Conservation (phyloP, 2,797 vertebrate genomes). For the Ceyx erithaca region DNA sequence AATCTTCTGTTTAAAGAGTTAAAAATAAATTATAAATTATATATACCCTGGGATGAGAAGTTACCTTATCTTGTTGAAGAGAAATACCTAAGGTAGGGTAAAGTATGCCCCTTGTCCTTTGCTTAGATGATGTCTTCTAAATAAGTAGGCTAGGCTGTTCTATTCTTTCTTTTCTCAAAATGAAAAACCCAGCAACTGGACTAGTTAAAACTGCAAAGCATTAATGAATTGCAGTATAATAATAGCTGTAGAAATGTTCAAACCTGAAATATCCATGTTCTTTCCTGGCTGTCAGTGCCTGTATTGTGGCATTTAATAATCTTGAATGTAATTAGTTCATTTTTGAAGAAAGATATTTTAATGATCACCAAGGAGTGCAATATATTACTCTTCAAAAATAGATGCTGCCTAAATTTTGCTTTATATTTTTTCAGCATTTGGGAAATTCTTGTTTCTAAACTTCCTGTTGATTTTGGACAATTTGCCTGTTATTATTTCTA, state of each 20-base stretch:
- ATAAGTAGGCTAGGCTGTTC: background rate
- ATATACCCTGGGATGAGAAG: background rate
- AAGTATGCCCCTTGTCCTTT: background rate
- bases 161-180: background rate
- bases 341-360: too few relatives aligned
- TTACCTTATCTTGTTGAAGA: background rate
- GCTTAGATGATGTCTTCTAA: background rate
- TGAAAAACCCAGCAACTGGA: background rate
- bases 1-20: background rate
- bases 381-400: too few relatives aligned
- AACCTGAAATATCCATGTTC: too few relatives aligned
- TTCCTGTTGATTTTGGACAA: background rate
- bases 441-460: too few relatives aligned
- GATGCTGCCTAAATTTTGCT: too few relatives aligned
- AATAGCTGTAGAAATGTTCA: too few relatives aligned
- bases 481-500: background rate
- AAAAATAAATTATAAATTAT: background rate
- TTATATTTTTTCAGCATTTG: too few relatives aligned
- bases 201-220: background rate
- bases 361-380: too few relatives aligned
- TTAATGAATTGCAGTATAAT: too few relatives aligned
- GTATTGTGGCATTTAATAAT: too few relatives aligned
- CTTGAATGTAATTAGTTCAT: background rate
- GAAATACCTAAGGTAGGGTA: background rate
- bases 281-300: too few relatives aligned